Evolutionary conservation across 2,113 vertebrate species (phyloP).

Genomic region (Aramus guarauna): DNA sequence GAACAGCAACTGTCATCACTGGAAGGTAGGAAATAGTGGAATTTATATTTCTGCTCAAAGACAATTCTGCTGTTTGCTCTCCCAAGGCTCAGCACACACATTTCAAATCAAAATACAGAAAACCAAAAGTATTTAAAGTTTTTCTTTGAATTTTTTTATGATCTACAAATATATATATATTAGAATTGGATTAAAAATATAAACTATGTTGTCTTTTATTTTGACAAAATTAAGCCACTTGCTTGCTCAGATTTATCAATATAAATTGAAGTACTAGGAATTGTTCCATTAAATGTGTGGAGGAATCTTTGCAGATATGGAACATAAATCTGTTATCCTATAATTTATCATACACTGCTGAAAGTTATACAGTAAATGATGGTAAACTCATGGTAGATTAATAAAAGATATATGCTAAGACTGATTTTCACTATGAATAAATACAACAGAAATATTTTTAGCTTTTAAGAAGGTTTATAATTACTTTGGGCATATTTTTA

Average conservation of each 20-base stretch:
- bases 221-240: background rate
- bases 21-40: slow-evolving; percentile 76
- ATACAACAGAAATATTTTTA: background rate
- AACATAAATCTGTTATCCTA: background rate
- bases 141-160: background rate
- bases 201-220: background rate
- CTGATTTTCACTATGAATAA: background rate
- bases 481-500: background rate
- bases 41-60: slow-evolving; percentile 7
- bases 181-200: background rate
- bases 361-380: background rate
- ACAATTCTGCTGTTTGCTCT: background rate
- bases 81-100: background rate
- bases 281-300: background rate
- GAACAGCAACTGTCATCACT: slow-evolving; percentile 81
- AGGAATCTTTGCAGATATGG: background rate
- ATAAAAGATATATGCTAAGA: background rate
- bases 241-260: background rate
- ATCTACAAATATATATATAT: background rate
- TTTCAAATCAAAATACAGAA: background rate
- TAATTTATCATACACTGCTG: background rate
- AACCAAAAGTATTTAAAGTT: background rate
- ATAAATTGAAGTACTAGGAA: background rate
- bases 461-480: background rate
- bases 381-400: background rate